A percentile compares a stretch with the other conserved stretches of the same genome.
Conservation (phyloP, 2,113 vertebrate genomes). For the Ornithorhynchus anatinus region DNA sequence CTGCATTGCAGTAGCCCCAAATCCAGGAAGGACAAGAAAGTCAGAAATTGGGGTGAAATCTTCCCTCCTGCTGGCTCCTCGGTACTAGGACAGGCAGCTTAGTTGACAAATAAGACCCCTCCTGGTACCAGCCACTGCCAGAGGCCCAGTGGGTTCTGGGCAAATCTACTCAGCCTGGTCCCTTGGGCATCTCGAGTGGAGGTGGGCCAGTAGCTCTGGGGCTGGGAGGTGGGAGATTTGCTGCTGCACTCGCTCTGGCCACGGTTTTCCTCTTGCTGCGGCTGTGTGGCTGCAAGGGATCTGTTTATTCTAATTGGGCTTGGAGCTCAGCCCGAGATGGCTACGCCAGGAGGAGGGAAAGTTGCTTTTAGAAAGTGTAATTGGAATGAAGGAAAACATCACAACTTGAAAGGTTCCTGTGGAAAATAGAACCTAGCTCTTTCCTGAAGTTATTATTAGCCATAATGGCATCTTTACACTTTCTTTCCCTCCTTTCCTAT, state of each 20-base stretch:
- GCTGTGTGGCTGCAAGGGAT: background rate
- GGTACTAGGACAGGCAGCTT: background rate
- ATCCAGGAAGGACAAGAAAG: background rate
- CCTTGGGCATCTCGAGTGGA: background rate
- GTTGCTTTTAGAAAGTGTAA: slow-evolving; percentile 48
- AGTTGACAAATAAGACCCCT: background rate
- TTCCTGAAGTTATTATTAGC: slow-evolving; percentile 45
- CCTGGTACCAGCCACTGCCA: too few relatives aligned
- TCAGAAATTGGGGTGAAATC: background rate
- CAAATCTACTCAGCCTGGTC: background rate
- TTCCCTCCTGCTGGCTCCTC: background rate
- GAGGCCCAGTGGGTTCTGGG: background rate
- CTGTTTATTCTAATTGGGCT: slow-evolving; percentile 13
- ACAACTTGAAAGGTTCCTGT: slow-evolving; percentile 39
- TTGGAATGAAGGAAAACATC: slow-evolving; percentile 52
- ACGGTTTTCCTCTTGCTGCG: background rate
- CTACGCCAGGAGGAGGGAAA: slow-evolving; percentile 46
- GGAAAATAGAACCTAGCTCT: slow-evolving; percentile 31
- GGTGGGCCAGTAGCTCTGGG: too few relatives aligned
- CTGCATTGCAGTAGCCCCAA: slow-evolving; percentile 25
- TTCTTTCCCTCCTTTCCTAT: slow-evolving; percentile 3
- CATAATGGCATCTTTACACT: slow-evolving; percentile 37
- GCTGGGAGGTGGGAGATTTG: background rate
- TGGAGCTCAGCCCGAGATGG: slow-evolving; percentile 13
- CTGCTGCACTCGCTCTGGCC: background rate